A percentile compares a stretch with the other conserved stretches of the same genome.
Conservation (phyloP, 2,888 invertebrate genomes). For the Folsomia candida region DNA sequence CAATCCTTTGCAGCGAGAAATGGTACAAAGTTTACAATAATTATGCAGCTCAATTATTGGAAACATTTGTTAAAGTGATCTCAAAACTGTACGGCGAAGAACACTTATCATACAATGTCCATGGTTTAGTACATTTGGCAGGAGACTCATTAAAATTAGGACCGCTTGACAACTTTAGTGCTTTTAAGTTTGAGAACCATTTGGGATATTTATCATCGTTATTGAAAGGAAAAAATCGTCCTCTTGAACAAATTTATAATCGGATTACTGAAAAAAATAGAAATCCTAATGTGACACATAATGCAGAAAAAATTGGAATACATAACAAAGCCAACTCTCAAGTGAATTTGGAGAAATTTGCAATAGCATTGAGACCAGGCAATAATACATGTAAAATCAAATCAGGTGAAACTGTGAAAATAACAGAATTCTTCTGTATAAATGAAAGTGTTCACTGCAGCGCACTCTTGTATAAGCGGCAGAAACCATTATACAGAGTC, state of each 20-base stretch:
- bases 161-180: not conserved
- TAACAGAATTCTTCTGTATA: too few species aligned
- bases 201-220: not conserved
- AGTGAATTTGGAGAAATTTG: too few species aligned
- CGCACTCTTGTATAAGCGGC: too few species aligned
- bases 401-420: too few species aligned
- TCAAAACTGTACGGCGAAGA: not conserved
- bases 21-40: not conserved
- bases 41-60: not conserved
- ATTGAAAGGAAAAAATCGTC: not conserved
- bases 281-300: too few species aligned
- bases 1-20: not conserved
- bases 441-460: too few species aligned
- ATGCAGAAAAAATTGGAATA: too few species aligned
- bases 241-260: not conserved
- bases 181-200: conserved; percentile 4
- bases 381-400: too few species aligned
- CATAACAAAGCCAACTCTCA: too few species aligned
- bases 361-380: too few species aligned
- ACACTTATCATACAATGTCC: conserved; percentile 4
- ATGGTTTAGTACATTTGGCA: conserved; percentile 2
- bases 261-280: too few species aligned
- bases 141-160: not conserved
- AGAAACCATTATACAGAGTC: too few species aligned
- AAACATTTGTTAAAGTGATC: conserved; percentile 5